Evolutionary conservation across 2,888 invertebrate genomes (phyloP), one percentile per base, ranked within the genome.

Genomic region (Graphium colonna): DNA sequence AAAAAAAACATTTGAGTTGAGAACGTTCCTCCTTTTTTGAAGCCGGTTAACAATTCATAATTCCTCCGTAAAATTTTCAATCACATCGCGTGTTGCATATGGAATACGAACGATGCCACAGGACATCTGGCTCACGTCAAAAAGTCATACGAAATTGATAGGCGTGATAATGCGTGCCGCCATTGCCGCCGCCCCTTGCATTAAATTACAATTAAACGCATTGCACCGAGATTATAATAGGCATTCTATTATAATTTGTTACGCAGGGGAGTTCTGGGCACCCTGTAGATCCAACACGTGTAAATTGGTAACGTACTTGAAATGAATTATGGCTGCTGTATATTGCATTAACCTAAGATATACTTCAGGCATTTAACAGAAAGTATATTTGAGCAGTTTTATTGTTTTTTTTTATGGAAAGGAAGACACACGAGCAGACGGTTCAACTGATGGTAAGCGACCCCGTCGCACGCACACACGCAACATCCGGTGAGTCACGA

Each of bases 111-210:
- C 51, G 39, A 36, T 33, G 21, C 64, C 65, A 63, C 62, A 73
- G 36, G 17, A 75, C 85, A 85, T 85, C 82, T 87, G 86, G 81
- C 73, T 64, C 69, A 67, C 73, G 81, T 82, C 78, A 82, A 75
- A 79, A 82, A 74, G 76, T 71, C 75, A 79, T 83, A 80, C 74
- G 67, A 72, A 78, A 77, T 70, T 83, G 86, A 87, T 86, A 82
- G 81, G 75, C 78, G 73, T 77, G 84, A 85, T 85, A 83, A 79
- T 69, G 71, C 68, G 71, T 73, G 68, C 71, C 71, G 70, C 68
- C 74, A 71, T 75, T 77, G 81, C 82, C 76, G 76, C 77, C 78
- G 82, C 82, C 79, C 79, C 65, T 64, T 72, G 71, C 74, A 77
- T 85, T 81, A 78, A 82, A 85, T 79, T 81, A 77, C 78, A 82